A percentile compares a stretch with the other conserved stretches of the same genome.
Conservation (phyloP, 2,113 vertebrate genomes). For the Anguilla japonica region DNA sequence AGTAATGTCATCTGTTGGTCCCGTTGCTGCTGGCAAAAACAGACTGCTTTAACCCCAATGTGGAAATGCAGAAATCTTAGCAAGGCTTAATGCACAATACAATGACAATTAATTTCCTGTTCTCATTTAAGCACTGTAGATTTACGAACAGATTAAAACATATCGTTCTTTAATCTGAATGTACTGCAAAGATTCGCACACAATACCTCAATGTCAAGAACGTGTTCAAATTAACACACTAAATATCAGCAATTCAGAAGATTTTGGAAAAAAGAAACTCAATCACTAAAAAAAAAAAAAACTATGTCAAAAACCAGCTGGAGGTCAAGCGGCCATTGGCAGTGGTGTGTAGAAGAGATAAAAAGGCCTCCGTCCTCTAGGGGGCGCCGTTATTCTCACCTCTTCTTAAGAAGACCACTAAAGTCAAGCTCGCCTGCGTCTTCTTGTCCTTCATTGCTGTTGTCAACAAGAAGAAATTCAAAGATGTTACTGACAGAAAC, state of each 20-base stretch:
- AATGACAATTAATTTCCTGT: background rate
- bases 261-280: background rate
- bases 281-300: slow-evolving; percentile 6
- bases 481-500: slow-evolving; percentile 61
- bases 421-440: slow-evolving; percentile 99
- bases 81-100: background rate
- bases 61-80: background rate
- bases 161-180: background rate
- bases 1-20: background rate
- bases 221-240: background rate
- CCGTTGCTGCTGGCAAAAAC: background rate
- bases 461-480: slow-evolving; percentile 91
- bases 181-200: background rate
- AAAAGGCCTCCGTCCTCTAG: slow-evolving; percentile 35
- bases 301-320: slow-evolving; percentile 30
- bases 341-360: slow-evolving; percentile 18
- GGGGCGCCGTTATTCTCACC: slow-evolving; percentile 82
- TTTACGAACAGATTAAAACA: background rate
- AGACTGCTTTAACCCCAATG: background rate
- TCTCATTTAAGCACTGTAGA: background rate
- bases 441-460: slow-evolving; percentile 98
- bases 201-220: background rate
- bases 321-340: background rate
- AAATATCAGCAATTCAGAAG: background rate
- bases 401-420: slow-evolving; percentile 99